These are phyloP conservation scores for Pygathrix nemaeus DNA, from an alignment of 2,113 vertebrate genomes.

Conservation along the genomic window DNA sequence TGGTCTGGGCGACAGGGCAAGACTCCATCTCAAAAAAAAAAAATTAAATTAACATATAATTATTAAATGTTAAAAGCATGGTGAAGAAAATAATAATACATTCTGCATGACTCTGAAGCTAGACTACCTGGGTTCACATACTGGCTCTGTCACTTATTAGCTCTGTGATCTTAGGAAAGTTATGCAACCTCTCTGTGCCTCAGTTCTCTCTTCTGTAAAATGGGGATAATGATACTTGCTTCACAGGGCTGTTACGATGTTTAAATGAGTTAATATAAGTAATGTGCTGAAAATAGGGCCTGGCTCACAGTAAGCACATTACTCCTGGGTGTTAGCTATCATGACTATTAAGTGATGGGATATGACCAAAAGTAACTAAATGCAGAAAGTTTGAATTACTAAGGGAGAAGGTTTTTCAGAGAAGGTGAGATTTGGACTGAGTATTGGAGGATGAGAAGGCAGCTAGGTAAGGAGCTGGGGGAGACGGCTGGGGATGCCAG, in stretches of 20 bases:
- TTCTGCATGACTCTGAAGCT: neutral
- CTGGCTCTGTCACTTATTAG: neutral
- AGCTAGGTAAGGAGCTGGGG: neutral
- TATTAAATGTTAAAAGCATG: neutral
- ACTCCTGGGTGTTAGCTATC: neutral
- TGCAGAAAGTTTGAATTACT: neutral
- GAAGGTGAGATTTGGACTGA: neutral
- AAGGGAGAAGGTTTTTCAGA: neutral
- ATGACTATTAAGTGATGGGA: neutral
- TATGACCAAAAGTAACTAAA: neutral
- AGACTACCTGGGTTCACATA: neutral
- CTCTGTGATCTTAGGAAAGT: slow-evolving; percentile 14
- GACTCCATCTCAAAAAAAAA: too few species aligned
- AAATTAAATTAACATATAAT: neutral
- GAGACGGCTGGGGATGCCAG: neutral
- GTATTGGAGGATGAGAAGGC: neutral
- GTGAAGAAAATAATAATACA: neutral
- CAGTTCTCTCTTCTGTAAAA: slow-evolving; percentile 14
- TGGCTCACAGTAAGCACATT: neutral
- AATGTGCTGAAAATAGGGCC: neutral
- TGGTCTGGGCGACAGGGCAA: too few species aligned
- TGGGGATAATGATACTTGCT: neutral
- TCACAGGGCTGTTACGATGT: neutral
- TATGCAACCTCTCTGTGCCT: neutral
- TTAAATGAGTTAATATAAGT: neutral